Conservation (phyloP, 2,888 invertebrate genomes). For the Drosophila paranaensis region DNA sequence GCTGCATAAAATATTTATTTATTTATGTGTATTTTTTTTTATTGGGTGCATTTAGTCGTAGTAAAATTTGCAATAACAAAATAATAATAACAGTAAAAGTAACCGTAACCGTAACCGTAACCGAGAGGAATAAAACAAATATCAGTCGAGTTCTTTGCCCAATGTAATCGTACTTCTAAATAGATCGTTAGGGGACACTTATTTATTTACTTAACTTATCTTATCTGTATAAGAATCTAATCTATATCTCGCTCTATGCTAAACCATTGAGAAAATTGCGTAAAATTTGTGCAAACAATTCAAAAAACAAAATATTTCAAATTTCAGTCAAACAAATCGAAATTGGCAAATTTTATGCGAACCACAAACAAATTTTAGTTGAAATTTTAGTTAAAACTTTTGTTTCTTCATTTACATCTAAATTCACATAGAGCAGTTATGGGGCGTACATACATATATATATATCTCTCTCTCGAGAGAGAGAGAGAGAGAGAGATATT, state of each 20-base stretch:
- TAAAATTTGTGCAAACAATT: constrained; percentile 6
- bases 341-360: constrained; percentile 34
- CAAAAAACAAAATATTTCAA: constrained; percentile 18
- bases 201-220: constrained; percentile 63
- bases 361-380: constrained; percentile 37
- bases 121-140: constrained; percentile 15
- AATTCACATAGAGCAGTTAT: constrained; percentile 52
- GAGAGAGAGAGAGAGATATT: not conserved
- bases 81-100: not conserved
- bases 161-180: constrained; percentile 21
- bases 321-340: constrained; percentile 18
- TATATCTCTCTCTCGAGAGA: too few relatives aligned
- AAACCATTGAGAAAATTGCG: constrained; percentile 16
- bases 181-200: constrained; percentile 55
- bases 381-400: constrained; percentile 31
- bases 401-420: constrained; percentile 30
- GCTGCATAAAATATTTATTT: constrained; percentile 56
- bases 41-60: constrained; percentile 74
- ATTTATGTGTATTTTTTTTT: constrained; percentile 38
- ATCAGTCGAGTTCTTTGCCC: constrained; percentile 18
- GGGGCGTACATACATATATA: not conserved
- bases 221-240: constrained; percentile 24
- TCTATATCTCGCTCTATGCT: constrained; percentile 23
- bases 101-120: not conserved
- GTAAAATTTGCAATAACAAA: constrained; percentile 41